Evolutionary conservation across 2,888 invertebrate species (phyloP), one percentile per base, ranked within the genome.

Genomic region (Yponomeuta cagnagella): DNA sequence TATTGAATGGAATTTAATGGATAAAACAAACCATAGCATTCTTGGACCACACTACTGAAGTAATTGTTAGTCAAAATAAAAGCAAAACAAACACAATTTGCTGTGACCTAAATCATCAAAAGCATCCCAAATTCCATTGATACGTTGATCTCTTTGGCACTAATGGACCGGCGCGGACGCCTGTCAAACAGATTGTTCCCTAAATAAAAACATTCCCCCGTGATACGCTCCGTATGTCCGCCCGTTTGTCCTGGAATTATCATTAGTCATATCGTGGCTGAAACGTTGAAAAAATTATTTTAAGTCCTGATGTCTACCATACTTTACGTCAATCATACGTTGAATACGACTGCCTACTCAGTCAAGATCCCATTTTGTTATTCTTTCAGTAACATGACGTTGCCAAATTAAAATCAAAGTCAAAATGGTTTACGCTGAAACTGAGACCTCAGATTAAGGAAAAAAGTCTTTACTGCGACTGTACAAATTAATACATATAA

Each of bases 171-270:
- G n/a, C 33, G 12, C 30, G 10, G 12, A 10, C n/a, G 33, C 33
- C 2, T 65, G 33, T 70, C 48, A 43, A 71, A 73, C 74, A 74
- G 73, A 73, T 74, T 76, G 77, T 79, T 82, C 80, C 81, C 81
- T 82, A 80, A 75, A 79, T 80, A 77, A 77, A 78, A 77, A 77
- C 76, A 79, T 78, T 73, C 73, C 10, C 23, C 31, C 70, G 74
- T 71, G 70, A 73, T 73, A 73, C 73, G 77, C 74, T 74, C 68
- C 68, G 73, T 76, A 71, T 77, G 79, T 78, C 76, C 77, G 79
- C 79, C 77, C 76, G 80, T 79, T 78, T 76, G 80, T 80, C 78
- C 12, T 58, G 52, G 52, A 58, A 58, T 58, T 58, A 58, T 58
- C 5, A 58, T 58, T 58, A 58, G 52, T 15, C 52, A 58, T 58